Evolutionary conservation across 92 coral and sea anemone genomes (phyloP).

Genomic region (Paramuricea clavata): DNA sequence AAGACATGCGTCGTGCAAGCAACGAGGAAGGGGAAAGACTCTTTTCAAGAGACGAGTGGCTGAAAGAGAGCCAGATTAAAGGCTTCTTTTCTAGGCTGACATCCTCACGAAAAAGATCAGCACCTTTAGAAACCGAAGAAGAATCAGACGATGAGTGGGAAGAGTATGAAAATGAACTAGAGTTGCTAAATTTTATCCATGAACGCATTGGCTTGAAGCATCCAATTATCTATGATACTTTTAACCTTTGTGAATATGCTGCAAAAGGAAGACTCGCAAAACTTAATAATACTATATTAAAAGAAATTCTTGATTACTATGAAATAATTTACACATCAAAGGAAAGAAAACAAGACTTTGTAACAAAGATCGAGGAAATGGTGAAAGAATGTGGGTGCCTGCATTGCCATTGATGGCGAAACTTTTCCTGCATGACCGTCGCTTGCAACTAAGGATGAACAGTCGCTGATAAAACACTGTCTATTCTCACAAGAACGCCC

Average conservation of each 20-base stretch:
- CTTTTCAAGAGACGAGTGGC: slow-evolving; percentile 63
- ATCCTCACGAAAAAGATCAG: no score
- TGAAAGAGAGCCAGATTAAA: slow-evolving; percentile 33
- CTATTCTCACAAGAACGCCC: no score
- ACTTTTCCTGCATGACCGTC: no score
- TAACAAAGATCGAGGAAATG: no score
- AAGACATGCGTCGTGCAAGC: slow-evolving; percentile 50
- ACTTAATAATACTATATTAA: background rate
- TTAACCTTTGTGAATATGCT: background rate
- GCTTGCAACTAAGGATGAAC: no score
- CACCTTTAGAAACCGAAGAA: no score
- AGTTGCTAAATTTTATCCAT: background rate
- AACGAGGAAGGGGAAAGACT: slow-evolving; percentile 29
- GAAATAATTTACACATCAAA: background rate
- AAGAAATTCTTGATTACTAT: background rate
- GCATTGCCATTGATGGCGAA: no score
- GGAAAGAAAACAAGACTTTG: background rate
- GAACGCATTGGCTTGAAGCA: background rate
- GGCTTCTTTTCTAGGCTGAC: no score
- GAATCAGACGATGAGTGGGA: no score
- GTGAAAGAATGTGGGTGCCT: no score
- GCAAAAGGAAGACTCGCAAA: background rate
- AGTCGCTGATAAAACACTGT: no score
- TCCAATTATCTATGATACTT: background rate
- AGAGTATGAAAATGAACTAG: background rate